Base-by-base conservation (phyloP, 2,797 vertebrate genomes). In the Labeo calbasu region DNA sequence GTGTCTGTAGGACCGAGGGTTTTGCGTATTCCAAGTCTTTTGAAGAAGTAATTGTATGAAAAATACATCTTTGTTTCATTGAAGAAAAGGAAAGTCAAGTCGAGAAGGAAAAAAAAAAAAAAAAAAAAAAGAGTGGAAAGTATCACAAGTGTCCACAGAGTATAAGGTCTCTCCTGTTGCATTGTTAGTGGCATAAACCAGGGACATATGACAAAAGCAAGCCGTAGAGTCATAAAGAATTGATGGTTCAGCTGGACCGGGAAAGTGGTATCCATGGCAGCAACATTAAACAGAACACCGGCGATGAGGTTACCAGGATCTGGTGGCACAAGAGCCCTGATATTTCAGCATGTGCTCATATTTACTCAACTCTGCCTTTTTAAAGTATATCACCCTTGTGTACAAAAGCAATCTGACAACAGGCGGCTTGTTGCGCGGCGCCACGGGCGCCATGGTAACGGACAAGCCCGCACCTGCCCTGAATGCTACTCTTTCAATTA, bases 381-480 rank as follows among this genome's bases (percentile, higher is more conserved):
- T 92, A 90, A 94, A 95, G 93, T 93, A 85, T 90, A 89, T 91
- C 84, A 75, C 89, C 80, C 86, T 90, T 92, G 94, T 91, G 94
- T 93, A 96, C 94, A 95, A 96, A 92, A 96, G 95, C 95, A 92
- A 91, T 94, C 91, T 92, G 92, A 91, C 92, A 95, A 96, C 92
- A 95, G 80, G 86, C 77, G 90, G 86, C 93, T 94, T 94, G 95
- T 94, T 94, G 94, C 94, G 88, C 92, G 90, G 88, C 92, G 88
- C 90, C 91, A 59, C 2, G 2, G 94, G 85, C 88, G 87, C 96
- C 95, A 94, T 95, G 93, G 97, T 94, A 94, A 96, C 95, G 88
- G 95, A 94, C 97, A 92, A 95, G 97, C 94, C 96, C 90, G 95
- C 95, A 96, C 97, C 96, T 98, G 96, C 95, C 96, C 94, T 86